A percentile compares a stretch with the other conserved stretches of the same genome.
Evolutionary conservation across 2,888 invertebrate genomes (phyloP).

Genomic region (Tortricodes alternella): DNA sequence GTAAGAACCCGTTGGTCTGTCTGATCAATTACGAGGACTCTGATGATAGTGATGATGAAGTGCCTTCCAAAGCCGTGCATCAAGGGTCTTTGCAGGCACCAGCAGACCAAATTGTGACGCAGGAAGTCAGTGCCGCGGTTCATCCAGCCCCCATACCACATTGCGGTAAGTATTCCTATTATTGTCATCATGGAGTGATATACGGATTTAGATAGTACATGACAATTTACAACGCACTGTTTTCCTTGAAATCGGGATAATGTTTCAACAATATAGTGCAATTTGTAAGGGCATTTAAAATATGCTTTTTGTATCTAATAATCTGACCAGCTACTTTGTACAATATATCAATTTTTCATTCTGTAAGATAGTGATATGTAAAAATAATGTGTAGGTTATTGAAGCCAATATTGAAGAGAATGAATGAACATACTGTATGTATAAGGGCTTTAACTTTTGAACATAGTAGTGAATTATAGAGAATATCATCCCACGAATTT

Average conservation of each 20-base stretch:
- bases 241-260: not conserved
- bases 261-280: not conserved
- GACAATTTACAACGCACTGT: too few relatives aligned
- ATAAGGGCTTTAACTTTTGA: too few relatives aligned
- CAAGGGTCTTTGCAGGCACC: conserved; percentile 21
- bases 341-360: too few relatives aligned
- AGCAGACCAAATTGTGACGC: conserved; percentile 25
- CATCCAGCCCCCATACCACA: conserved; percentile 72
- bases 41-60: conserved; percentile 65
- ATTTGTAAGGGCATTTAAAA: not conserved
- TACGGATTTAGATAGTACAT: too few relatives aligned
- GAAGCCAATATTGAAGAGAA: too few relatives aligned
- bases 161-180: conserved; percentile 74
- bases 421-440: too few relatives aligned
- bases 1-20: conserved; percentile 69
- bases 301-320: too few relatives aligned
- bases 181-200: too few relatives aligned
- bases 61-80: not conserved
- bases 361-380: too few relatives aligned
- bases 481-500: too few relatives aligned
- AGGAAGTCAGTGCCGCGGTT: conserved; percentile 43
- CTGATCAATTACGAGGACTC: conserved; percentile 73
- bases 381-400: too few relatives aligned
- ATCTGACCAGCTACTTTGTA: not conserved
- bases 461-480: too few relatives aligned